Evolutionary conservation across 1,140 invertebrate genomes (phyloP).

Genomic region (Homalodisca vitripennis): DNA sequence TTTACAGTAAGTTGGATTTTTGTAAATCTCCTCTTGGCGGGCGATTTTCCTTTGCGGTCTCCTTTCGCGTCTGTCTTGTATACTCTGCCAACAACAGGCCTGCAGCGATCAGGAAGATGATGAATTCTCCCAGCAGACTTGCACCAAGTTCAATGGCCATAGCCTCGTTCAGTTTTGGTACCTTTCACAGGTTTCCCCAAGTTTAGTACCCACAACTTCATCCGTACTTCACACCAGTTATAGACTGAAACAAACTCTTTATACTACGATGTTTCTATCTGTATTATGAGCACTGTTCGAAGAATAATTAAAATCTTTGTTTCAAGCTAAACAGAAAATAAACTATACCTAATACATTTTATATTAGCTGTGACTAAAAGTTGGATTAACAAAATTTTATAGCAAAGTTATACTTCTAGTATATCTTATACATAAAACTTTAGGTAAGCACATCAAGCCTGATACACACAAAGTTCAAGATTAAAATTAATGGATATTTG

Average conservation of each 20-base stretch:
- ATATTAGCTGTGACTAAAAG: too few species aligned
- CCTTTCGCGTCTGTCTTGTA: conserved; percentile 65
- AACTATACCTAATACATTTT: too few species aligned
- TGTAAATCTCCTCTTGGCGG: conserved; percentile 58
- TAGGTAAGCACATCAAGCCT: too few species aligned
- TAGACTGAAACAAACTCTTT: conserved; percentile 94
- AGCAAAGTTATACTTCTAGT: too few species aligned
- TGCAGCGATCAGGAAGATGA: conserved; percentile 87
- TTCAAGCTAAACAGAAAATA: too few species aligned
- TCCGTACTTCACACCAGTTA: conserved; percentile 91
- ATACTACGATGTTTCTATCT: too few species aligned
- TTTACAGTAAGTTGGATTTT: conserved; percentile 58
- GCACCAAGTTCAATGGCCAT: conserved; percentile 95
- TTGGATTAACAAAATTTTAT: too few species aligned
- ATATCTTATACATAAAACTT: too few species aligned
- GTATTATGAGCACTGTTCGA: too few species aligned
- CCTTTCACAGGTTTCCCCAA: conserved; percentile 84
- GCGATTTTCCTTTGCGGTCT: conserved; percentile 67
- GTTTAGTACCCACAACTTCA: conserved; percentile 92
- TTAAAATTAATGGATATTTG: too few species aligned
- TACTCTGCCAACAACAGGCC: conserved; percentile 79
- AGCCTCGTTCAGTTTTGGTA: conserved; percentile 86
- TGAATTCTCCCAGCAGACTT: conserved; percentile 86
- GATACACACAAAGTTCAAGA: too few species aligned
- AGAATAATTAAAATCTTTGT: too few species aligned